Conservation (phyloP, 2,888 invertebrate species). For the Eilema griseolum region DNA sequence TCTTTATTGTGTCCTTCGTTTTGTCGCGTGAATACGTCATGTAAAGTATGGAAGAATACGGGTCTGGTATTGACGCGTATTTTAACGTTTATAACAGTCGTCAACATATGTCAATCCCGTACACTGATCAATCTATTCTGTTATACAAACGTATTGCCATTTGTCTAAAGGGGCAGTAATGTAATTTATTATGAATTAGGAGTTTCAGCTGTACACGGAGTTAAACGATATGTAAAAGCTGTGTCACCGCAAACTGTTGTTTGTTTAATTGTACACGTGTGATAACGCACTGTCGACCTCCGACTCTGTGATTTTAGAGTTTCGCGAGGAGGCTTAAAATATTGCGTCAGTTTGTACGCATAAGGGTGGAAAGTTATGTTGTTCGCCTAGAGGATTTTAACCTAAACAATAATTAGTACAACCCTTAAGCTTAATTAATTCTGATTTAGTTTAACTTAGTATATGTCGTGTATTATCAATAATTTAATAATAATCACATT, state of each 20-base stretch:
- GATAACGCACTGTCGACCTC: slow-evolving; percentile 77
- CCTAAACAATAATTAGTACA: slow-evolving; percentile 50
- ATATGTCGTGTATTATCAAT: not conserved
- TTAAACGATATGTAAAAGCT: slow-evolving; percentile 82
- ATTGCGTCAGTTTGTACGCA: slow-evolving; percentile 59
- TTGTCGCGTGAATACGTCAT: too few species aligned
- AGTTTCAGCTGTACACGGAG: slow-evolving; percentile 76
- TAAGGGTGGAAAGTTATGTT: slow-evolving; percentile 56
- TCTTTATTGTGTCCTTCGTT: too few species aligned
- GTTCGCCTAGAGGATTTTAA: slow-evolving; percentile 49
- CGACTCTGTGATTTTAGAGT: slow-evolving; percentile 60
- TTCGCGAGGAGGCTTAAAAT: slow-evolving; percentile 61
- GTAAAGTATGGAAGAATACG: too few species aligned
- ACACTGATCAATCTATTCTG: too few species aligned
- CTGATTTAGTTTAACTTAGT: slow-evolving; percentile 33
- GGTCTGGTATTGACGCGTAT: too few species aligned
- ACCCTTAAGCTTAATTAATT: slow-evolving; percentile 53
- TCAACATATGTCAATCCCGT: too few species aligned
- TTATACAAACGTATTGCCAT: too few species aligned
- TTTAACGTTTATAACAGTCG: too few species aligned
- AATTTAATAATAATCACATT: not conserved
- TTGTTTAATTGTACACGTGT: slow-evolving; percentile 81
- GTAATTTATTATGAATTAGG: slow-evolving; percentile 85
- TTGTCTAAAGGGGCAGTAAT: too few species aligned
- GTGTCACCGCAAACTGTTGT: slow-evolving; percentile 78